phyloP scores from a whole-genome alignment of 2,797 vertebrate genomes.

The Euthynnus affinis region DNA sequence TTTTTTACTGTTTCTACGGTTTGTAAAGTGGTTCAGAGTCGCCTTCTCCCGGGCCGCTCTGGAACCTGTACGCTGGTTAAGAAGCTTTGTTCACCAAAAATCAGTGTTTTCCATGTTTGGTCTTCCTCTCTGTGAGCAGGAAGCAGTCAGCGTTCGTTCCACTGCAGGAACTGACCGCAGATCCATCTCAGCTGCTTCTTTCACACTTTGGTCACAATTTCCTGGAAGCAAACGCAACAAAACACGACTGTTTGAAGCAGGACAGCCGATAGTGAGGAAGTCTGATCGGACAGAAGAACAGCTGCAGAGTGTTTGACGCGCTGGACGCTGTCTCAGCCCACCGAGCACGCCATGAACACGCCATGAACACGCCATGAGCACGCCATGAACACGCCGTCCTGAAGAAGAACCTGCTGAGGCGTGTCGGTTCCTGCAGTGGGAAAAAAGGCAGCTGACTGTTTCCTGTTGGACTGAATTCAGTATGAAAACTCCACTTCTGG shows the following conservation, averaged over 20 bases:
- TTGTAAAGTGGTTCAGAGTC: constrained; percentile 2
- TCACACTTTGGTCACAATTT: background rate
- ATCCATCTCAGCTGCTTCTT: background rate
- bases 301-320: no score
- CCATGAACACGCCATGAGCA: no score
- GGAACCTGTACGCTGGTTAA: background rate
- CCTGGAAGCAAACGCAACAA: no score
- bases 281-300: no score
- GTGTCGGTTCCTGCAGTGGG: constrained; percentile 8
- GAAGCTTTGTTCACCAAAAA: background rate
- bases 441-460: background rate
- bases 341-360: no score
- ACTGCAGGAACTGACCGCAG: background rate
- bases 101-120: constrained; percentile 2
- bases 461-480: background rate
- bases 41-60: background rate
- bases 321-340: no score
- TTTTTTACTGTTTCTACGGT: constrained; percentile 33
- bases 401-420: background rate
- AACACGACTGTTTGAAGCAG: no score
- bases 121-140: constrained; percentile 6
- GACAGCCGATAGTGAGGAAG: no score
- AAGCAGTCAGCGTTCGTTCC: background rate
- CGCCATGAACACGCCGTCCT: no score
- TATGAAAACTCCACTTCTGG: no score